Conservation (phyloP, 2,888 invertebrate species). For the Himalopsyche kuldschensis region DNA sequence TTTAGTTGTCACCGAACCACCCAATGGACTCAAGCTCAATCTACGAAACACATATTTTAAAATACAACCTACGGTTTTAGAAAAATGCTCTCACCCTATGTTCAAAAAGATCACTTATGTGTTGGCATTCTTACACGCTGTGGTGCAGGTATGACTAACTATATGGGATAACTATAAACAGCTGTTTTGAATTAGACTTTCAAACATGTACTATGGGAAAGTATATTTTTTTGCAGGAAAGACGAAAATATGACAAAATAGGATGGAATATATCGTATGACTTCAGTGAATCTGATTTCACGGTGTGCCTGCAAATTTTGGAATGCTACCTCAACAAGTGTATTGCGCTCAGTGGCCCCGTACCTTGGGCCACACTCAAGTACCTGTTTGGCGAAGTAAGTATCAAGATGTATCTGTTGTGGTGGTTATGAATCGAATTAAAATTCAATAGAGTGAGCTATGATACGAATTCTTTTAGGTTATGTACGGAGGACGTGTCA, state of each 20-base stretch:
- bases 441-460: too few relatives aligned
- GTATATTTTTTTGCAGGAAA: slow-evolving; percentile 61
- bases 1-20: slow-evolving; percentile 89
- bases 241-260: slow-evolving; percentile 90
- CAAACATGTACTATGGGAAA: neutral
- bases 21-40: slow-evolving; percentile 87
- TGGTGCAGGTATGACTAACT: slow-evolving; percentile 68
- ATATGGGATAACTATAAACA: neutral
- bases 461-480: slow-evolving; percentile 57
- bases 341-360: slow-evolving; percentile 59
- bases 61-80: slow-evolving; percentile 72
- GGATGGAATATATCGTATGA: slow-evolving; percentile 95
- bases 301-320: slow-evolving; percentile 83
- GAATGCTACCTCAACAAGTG: slow-evolving; percentile 81
- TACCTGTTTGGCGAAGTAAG: slow-evolving; percentile 88
- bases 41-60: slow-evolving; percentile 87
- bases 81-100: slow-evolving; percentile 72
- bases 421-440: too few relatives aligned
- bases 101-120: slow-evolving; percentile 84
- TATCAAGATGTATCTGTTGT: neutral
- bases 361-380: slow-evolving; percentile 90
- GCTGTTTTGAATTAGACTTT: neutral
- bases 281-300: slow-evolving; percentile 91
- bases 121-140: slow-evolving; percentile 91
- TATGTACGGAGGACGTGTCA: slow-evolving; percentile 93